Evolutionary conservation across 2,797 vertebrate genomes (phyloP), one percentile per base, ranked within the genome.

Genomic region (Nothura maculosa): DNA sequence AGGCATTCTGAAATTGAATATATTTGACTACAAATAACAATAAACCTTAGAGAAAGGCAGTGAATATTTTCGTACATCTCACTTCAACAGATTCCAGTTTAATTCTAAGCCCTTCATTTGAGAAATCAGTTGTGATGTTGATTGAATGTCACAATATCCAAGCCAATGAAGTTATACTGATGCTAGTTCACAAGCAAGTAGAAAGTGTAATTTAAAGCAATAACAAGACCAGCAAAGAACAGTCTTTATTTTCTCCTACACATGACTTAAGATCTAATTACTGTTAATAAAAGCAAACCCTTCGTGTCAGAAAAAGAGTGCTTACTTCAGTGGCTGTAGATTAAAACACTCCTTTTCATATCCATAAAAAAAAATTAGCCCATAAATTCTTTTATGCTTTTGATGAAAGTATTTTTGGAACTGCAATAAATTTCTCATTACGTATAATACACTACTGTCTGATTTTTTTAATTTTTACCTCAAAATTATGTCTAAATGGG

Each of bases 401-500:
- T 84, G 87, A 63, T 70, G 91, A 83, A 89, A 92, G 48, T 93
- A 93, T 93, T 96, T 87, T 90, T 93, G 92, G 91, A 96, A 76
- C 48, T 5, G 55, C 74, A 90, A 81, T 95, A 96, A 91, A 96
- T 95, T 96, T 93, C 90, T 92, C 78, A 86, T 87, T 85, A 76
- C 81, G 24, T 61, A 43, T 79, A 88, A 94, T 74, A 84, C 36
- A 84, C 74, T 67, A 76, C 74, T 90, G 63, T 74, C 86, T 81
- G 66, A 81, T 90, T 92, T 14, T 89, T 88, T 50, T 61, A 22
- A 80, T 91, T 90, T 94, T 95, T 91, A 80, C 81, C 80, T 92
- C 92, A 92, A 94, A 96, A 95, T 96, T 72, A 95, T 90, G 36
- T 93, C 85, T 91, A 95, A 95, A 95, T 95, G 94, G 76, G 89